phyloP scores from a whole-genome alignment of 2,797 vertebrate species.

The Sphaeramia orbicularis region DNA sequence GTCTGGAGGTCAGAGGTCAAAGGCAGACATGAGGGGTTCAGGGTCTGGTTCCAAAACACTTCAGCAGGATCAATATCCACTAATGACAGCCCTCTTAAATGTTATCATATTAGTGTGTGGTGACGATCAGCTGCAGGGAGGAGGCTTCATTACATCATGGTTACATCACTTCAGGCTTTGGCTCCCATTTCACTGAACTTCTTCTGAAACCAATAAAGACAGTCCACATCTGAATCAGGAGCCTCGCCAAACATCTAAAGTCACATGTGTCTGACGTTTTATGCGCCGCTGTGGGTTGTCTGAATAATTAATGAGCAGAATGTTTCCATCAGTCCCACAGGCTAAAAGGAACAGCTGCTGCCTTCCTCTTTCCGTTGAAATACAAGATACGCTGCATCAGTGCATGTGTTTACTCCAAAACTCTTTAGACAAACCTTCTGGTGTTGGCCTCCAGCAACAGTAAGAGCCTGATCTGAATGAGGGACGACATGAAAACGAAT shows the following conservation, averaged over 20 bases:
- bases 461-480: neutral
- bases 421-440: neutral
- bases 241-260: constrained; percentile 8
- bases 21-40: too few species aligned
- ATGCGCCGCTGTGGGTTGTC: neutral
- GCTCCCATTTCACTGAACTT: constrained; percentile 11
- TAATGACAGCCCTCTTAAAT: neutral
- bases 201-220: constrained; percentile 8
- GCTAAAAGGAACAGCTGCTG: constrained; percentile 47
- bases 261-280: neutral
- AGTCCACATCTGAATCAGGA: neutral
- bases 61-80: too few species aligned
- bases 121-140: constrained; percentile 44
- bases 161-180: constrained; percentile 11
- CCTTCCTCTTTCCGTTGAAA: constrained; percentile 10
- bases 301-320: constrained; percentile 54
- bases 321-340: constrained; percentile 17
- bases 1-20: too few species aligned
- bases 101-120: neutral
- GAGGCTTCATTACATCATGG: constrained; percentile 41
- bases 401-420: neutral
- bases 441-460: neutral
- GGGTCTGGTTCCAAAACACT: too few species aligned
- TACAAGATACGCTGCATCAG: constrained; percentile 10
- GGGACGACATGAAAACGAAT: too few species aligned